phyloP scores from a whole-genome alignment of 2,888 invertebrate genomes.

The Glaucopsyche alexis region DNA sequence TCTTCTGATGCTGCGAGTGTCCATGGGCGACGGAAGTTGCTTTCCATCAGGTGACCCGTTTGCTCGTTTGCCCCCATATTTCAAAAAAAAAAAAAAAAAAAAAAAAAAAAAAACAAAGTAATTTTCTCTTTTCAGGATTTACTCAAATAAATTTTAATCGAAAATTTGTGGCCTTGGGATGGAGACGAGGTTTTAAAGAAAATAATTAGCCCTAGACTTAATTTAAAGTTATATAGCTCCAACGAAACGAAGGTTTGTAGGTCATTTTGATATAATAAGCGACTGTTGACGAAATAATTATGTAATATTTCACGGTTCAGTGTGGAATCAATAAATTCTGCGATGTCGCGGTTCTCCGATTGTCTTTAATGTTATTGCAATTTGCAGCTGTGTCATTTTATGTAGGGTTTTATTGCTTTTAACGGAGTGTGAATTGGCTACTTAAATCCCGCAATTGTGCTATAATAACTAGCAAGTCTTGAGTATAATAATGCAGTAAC shows the following conservation, averaged over 20 bases:
- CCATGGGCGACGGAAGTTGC: no score
- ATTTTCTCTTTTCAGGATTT: not conserved
- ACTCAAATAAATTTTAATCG: not conserved
- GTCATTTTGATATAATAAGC: not conserved
- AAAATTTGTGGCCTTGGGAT: not conserved
- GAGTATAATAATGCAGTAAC: no score
- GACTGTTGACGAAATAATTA: constrained; percentile 5
- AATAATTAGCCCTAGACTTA: not conserved
- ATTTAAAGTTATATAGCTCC: not conserved
- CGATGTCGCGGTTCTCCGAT: not conserved
- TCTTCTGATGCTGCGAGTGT: no score
- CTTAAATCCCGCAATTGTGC: not conserved
- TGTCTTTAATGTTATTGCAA: not conserved
- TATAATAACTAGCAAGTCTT: no score
- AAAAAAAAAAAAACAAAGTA: not conserved
- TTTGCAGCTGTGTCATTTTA: not conserved
- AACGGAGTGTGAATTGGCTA: not conserved
- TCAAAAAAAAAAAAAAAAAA: no score
- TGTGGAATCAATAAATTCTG: not conserved
- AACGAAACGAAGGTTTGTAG: not conserved
- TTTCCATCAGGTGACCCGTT: no score
- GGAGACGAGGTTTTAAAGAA: not conserved
- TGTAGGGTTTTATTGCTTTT: not conserved
- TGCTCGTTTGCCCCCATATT: no score
- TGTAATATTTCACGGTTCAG: constrained; percentile 5